Evolutionary conservation across 2,888 invertebrate species (phyloP).

Genomic region (Rutpela maculata): DNA sequence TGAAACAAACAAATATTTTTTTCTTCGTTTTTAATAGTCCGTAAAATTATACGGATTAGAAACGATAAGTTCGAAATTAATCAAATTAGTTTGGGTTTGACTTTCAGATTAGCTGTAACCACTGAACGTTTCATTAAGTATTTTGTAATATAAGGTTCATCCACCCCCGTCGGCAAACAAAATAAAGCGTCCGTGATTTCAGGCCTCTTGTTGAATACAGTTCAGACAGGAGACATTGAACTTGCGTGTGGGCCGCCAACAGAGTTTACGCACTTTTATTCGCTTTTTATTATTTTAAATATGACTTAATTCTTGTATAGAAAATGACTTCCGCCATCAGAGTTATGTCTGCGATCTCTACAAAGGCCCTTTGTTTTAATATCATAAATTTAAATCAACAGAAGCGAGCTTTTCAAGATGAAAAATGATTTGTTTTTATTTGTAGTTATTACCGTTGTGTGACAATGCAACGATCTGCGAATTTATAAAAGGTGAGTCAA

Average conservation of each 20-base stretch:
- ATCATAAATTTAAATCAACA: neutral
- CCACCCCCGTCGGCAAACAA: slow-evolving; percentile 27
- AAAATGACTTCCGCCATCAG: slow-evolving; percentile 27
- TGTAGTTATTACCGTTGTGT: neutral
- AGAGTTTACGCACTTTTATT: slow-evolving; percentile 36
- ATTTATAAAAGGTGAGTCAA: neutral
- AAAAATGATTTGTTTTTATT: neutral
- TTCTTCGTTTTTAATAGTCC: neutral
- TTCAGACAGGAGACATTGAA: slow-evolving; percentile 52
- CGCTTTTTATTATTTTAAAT: slow-evolving; percentile 27
- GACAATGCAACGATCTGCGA: neutral
- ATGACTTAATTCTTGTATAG: neutral
- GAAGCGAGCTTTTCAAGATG: neutral
- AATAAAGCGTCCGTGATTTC: slow-evolving; percentile 24
- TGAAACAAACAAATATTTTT: too few relatives aligned
- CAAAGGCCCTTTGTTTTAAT: slow-evolving; percentile 12
- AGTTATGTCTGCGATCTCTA: slow-evolving; percentile 23
- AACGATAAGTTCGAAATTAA: neutral
- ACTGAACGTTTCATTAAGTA: neutral
- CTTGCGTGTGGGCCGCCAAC: slow-evolving; percentile 53
- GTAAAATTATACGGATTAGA: neutral
- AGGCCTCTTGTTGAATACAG: slow-evolving; percentile 28
- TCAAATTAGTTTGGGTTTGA: neutral
- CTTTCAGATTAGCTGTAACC: slow-evolving; percentile 7
- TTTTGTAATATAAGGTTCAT: slow-evolving; percentile 29